phyloP scores from a whole-genome alignment of 2,797 vertebrate genomes.

The Mormyrops boulengeri region DNA sequence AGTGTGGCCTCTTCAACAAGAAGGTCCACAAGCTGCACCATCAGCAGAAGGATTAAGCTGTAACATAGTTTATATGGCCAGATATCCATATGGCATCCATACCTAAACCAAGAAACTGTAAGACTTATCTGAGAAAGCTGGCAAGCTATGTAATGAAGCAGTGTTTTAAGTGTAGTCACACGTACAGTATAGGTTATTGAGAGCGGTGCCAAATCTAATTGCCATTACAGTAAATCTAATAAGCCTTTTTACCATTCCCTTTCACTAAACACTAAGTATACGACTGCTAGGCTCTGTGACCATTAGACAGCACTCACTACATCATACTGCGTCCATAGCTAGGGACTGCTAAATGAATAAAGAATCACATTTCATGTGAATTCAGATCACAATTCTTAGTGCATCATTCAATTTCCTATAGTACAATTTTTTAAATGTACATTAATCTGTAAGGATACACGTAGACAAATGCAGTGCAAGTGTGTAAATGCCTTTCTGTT shows the following conservation, averaged over 20 bases:
- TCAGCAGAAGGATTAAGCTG: neutral
- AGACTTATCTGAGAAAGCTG: neutral
- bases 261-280: neutral
- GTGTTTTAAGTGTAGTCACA: neutral
- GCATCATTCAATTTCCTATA: neutral
- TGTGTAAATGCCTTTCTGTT: neutral
- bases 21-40: neutral
- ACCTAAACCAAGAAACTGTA: neutral
- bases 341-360: neutral
- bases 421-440: neutral
- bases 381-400: neutral
- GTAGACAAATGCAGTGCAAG: neutral
- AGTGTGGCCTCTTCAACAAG: neutral
- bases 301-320: neutral
- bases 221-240: constrained; percentile 6
- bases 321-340: neutral
- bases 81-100: neutral
- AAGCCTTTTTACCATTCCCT: constrained; percentile 1
- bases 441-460: neutral
- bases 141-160: neutral
- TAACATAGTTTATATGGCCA: neutral
- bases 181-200: neutral
- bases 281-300: neutral
- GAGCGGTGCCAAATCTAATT: neutral
- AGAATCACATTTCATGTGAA: neutral